A percentile compares a stretch with the other conserved stretches of the same genome.
These are phyloP conservation scores for Siniperca chuatsi DNA, from an alignment of 2,113 vertebrate species.

Conservation along the genomic window DNA sequence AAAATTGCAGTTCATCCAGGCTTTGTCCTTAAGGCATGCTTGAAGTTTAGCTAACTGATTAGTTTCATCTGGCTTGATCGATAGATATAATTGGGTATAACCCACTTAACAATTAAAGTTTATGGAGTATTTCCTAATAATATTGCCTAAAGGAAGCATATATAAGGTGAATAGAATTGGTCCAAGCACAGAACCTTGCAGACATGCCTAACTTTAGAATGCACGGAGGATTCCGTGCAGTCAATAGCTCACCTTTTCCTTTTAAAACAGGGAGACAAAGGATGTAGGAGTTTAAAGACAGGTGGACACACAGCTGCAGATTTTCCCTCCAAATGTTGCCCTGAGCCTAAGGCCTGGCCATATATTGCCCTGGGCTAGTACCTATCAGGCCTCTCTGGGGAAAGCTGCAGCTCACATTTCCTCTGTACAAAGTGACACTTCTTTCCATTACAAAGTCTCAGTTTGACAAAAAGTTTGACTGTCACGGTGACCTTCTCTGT, in stretches of 20 bases:
- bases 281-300: conserved; percentile 28
- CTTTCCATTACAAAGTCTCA: conserved; percentile 50
- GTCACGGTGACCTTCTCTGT: conserved; percentile 42
- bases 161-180: no score
- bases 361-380: conserved; percentile 24
- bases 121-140: no score
- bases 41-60: no score
- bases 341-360: conserved; percentile 2
- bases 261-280: conserved; percentile 43
- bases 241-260: conserved; percentile 8
- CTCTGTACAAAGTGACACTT: conserved; percentile 30
- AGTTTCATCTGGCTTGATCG: no score
- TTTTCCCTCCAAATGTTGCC: conserved; percentile 27
- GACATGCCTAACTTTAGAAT: no score
- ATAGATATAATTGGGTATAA: no score
- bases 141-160: no score
- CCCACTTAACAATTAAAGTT: no score
- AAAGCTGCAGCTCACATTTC: conserved; percentile 5
- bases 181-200: no score
- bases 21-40: no score
- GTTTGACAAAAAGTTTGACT: conserved; percentile 21
- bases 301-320: conserved; percentile 14
- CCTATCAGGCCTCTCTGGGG: conserved; percentile 12
- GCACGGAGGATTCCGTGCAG: no score
- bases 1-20: no score